Evolutionary conservation across 2,797 vertebrate species (phyloP).

Genomic region (Premnoplex brunnescens): DNA sequence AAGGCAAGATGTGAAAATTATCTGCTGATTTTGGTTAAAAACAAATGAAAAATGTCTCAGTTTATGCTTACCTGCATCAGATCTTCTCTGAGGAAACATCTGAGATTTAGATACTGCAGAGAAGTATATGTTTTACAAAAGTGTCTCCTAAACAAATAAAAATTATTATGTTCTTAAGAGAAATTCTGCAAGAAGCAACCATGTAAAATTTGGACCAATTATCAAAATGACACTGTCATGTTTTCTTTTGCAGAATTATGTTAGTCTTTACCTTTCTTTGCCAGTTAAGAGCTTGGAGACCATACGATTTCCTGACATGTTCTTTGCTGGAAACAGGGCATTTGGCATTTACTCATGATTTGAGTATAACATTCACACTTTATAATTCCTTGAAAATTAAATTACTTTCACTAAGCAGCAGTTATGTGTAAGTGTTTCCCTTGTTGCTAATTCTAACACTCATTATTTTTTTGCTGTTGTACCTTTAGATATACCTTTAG

Average conservation of each 20-base stretch:
- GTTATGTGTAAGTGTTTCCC: neutral
- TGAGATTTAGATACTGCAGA: neutral
- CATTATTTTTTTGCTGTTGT: neutral
- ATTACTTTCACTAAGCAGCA: neutral
- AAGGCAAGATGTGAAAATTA: neutral
- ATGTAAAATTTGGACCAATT: neutral
- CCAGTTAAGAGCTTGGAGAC: neutral
- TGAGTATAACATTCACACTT: neutral
- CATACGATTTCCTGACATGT: neutral
- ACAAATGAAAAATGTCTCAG: accelerated
- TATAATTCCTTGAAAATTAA: neutral
- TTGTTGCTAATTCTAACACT: neutral
- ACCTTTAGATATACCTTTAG: neutral
- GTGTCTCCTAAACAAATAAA: neutral
- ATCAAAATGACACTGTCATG: neutral
- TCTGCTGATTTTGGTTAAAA: neutral
- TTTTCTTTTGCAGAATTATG: neutral
- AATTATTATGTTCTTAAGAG: neutral
- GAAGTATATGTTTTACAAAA: neutral
- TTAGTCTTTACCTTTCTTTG: neutral
- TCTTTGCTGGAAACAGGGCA: neutral
- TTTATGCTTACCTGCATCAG: neutral
- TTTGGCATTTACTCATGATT: neutral
- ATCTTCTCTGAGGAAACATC: neutral
- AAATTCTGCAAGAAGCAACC: neutral